phyloP scores from a whole-genome alignment of 2,888 invertebrate species.

The Synergus umbraculus region DNA sequence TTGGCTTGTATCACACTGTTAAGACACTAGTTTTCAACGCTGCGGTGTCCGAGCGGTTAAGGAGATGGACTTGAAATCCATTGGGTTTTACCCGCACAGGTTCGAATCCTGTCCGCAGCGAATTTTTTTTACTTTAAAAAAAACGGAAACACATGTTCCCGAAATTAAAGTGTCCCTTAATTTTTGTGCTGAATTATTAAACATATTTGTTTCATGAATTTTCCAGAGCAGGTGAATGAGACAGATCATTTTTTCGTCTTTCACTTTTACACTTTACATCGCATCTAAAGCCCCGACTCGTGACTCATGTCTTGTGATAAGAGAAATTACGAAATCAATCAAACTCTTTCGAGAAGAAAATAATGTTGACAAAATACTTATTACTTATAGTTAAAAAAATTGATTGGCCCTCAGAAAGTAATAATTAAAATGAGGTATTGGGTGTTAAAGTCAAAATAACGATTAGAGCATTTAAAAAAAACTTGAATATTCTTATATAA shows the following conservation, averaged over 20 bases:
- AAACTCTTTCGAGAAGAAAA: not conserved
- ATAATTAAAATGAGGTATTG: too few relatives aligned
- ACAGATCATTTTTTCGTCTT: not conserved
- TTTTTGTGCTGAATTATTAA: too few relatives aligned
- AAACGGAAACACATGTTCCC: too few relatives aligned
- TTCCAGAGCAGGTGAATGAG: too few relatives aligned
- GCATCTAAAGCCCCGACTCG: not conserved
- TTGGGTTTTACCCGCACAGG: constrained; percentile 77
- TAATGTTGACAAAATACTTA: not conserved
- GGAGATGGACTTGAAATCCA: constrained; percentile 77
- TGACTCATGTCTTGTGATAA: not conserved
- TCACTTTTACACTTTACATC: not conserved
- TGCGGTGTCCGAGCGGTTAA: constrained; percentile 78
- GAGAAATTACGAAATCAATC: not conserved
- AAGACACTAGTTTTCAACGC: constrained; percentile 49
- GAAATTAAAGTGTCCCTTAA: too few relatives aligned
- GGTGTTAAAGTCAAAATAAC: too few relatives aligned
- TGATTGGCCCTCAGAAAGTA: too few relatives aligned
- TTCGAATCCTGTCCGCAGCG: constrained; percentile 78
- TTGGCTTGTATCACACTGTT: too few relatives aligned
- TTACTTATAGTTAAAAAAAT: not conserved
- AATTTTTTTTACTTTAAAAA: constrained; percentile 62
- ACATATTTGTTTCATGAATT: too few relatives aligned
- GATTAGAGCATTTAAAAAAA: too few relatives aligned
- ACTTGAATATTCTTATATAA: too few relatives aligned